phyloP scores from a whole-genome alignment of 2,888 invertebrate genomes.

The Sinelater perroti region DNA sequence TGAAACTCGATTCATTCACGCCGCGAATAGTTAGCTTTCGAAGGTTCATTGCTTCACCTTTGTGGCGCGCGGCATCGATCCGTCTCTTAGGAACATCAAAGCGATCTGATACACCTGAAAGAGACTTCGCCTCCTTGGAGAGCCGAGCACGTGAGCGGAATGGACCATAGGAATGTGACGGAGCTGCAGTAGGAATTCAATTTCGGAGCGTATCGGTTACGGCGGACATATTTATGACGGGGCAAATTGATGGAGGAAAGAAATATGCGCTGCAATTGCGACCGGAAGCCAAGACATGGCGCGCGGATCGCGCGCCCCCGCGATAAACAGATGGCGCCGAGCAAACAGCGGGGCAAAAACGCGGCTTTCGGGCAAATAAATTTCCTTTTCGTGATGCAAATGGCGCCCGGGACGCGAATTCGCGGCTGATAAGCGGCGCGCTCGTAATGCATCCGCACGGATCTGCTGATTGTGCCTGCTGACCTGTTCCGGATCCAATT shows the following conservation, averaged over 20 bases:
- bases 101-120: background rate
- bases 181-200: slow-evolving; percentile 1
- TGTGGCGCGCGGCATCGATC: no score
- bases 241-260: no score
- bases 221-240: no score
- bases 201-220: background rate
- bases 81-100: no score
- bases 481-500: slow-evolving; percentile 16
- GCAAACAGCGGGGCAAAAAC: background rate
- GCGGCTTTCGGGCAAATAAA: background rate
- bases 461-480: slow-evolving; percentile 10
- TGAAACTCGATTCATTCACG: no score
- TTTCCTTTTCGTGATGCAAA: slow-evolving; percentile 3
- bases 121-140: background rate
- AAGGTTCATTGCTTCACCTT: no score
- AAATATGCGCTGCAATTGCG: no score
- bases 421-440: slow-evolving; percentile 1
- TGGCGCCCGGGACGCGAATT: background rate
- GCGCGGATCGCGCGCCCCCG: no score
- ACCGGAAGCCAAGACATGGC: no score
- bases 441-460: background rate
- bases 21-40: no score
- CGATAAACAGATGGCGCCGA: background rate
- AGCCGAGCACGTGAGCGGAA: background rate
- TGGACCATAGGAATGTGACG: background rate